Percentiles rank a stretch among this genome's conserved stretches.
phyloP scores from a whole-genome alignment of 2,888 invertebrate genomes.

The Peribatodes rhomboidaria region DNA sequence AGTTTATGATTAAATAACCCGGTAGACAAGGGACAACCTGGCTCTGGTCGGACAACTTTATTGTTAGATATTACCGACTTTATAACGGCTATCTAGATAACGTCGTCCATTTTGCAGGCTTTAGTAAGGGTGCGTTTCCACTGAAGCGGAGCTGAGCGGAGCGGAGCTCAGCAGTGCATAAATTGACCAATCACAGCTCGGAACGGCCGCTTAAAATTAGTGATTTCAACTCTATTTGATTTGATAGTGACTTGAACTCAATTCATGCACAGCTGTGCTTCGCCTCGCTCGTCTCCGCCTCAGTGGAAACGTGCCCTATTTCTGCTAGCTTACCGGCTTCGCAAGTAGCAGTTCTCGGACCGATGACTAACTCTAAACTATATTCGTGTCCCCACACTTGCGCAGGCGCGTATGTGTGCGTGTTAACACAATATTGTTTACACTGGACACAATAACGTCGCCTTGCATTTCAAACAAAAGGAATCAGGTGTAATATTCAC shows the following conservation, averaged over 20 bases:
- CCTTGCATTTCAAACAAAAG: conserved; percentile 22
- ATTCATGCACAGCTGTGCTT: too few relatives aligned
- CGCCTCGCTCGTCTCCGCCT: too few relatives aligned
- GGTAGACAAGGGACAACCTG: too few relatives aligned
- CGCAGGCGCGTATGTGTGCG: conserved; percentile 42
- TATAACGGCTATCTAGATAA: background rate
- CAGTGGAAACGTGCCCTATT: too few relatives aligned
- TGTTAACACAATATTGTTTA: conserved; percentile 41
- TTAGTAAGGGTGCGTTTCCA: too few relatives aligned
- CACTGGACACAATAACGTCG: conserved; percentile 24
- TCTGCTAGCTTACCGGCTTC: conserved; percentile 23
- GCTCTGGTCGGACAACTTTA: conserved; percentile 3
- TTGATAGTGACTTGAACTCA: too few relatives aligned
- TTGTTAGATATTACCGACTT: background rate
- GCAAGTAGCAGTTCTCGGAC: conserved; percentile 27
- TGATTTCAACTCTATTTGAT: too few relatives aligned
- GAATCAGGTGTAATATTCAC: conserved; percentile 3
- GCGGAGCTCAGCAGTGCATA: too few relatives aligned
- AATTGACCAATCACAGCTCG: too few relatives aligned
- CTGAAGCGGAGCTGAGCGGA: too few relatives aligned
- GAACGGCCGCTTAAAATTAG: too few relatives aligned
- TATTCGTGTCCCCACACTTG: conserved; percentile 59
- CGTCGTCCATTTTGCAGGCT: conserved; percentile 27
- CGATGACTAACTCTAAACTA: conserved; percentile 70
- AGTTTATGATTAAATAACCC: too few relatives aligned